Percentiles rank a stretch among this genome's conserved stretches.
Conservation (phyloP, 2,797 vertebrate species). For the Champsocephalus esox region DNA sequence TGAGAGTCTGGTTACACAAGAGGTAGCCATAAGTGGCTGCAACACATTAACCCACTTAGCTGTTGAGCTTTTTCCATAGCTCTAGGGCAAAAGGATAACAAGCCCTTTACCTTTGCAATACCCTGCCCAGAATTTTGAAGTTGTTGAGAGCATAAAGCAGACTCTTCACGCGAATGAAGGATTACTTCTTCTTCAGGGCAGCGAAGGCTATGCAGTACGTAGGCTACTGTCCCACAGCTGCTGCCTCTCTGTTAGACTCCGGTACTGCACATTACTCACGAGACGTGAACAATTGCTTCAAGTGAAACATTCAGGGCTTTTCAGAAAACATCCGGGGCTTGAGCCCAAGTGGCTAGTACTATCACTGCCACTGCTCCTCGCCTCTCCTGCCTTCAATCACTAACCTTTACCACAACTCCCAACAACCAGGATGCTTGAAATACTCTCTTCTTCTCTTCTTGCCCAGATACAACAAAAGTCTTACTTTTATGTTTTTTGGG, state of each 20-base stretch:
- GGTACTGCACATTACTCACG: no score
- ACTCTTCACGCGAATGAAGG: no score
- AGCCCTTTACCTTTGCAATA: constrained; percentile 44
- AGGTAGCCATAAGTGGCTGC: constrained; percentile 35
- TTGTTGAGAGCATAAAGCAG: no score
- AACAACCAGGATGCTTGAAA: constrained; percentile 27
- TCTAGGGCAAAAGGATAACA: constrained; percentile 41
- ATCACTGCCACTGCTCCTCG: background rate
- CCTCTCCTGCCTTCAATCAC: constrained; percentile 24
- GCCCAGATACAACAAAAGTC: constrained; percentile 7
- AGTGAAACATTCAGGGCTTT: no score
- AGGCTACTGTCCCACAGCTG: no score
- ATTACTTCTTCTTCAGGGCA: no score
- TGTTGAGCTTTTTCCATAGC: constrained; percentile 41
- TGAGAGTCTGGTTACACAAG: constrained; percentile 25
- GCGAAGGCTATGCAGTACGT: no score
- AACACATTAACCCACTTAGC: constrained; percentile 29
- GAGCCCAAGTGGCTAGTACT: no score
- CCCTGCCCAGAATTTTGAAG: no score
- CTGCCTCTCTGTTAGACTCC: no score
- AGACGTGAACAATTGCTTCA: no score
- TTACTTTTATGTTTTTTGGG: constrained; percentile 33
- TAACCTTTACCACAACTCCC: constrained; percentile 23
- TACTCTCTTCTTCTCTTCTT: constrained; percentile 18
- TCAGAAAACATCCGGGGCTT: no score